A percentile compares a stretch with the other conserved stretches of the same genome.
These are phyloP conservation scores for Amphipyra berbera DNA, from an alignment of 2,888 invertebrate species.

Conservation along the genomic window DNA sequence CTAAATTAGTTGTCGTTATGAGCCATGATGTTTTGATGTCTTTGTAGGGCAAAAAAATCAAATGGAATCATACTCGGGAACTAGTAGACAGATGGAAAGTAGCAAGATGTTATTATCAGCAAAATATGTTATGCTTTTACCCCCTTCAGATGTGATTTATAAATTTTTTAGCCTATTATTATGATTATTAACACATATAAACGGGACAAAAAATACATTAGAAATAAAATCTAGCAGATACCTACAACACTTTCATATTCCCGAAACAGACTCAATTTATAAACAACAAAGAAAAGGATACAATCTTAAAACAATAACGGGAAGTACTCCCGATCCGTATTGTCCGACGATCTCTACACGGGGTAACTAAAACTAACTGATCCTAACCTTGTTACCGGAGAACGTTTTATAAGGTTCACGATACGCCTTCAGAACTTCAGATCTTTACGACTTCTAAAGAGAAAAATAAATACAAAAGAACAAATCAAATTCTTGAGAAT, in stretches of 20 bases:
- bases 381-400: conserved; percentile 65
- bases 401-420: conserved; percentile 58
- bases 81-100: too few species aligned
- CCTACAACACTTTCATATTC: conserved; percentile 10
- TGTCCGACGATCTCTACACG: conserved; percentile 50
- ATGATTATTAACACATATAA: too few species aligned
- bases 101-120: too few species aligned
- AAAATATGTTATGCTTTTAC: too few species aligned
- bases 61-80: too few species aligned
- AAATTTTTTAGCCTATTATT: too few species aligned
- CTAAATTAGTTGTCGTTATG: too few species aligned
- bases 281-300: conserved; percentile 21
- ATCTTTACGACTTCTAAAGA: conserved; percentile 45
- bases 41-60: too few species aligned
- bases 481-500: conserved; percentile 70
- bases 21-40: too few species aligned
- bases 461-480: conserved; percentile 62
- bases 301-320: conserved; percentile 46
- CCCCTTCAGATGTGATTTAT: too few species aligned
- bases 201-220: background rate
- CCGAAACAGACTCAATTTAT: conserved; percentile 15
- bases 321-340: conserved; percentile 43
- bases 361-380: conserved; percentile 65
- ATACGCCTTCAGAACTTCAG: conserved; percentile 46
- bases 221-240: too few species aligned